A percentile compares a stretch with the other conserved stretches of the same genome.
phyloP scores from a whole-genome alignment of 2,888 invertebrate species.

The Spatulosminthurus flaviceps region DNA sequence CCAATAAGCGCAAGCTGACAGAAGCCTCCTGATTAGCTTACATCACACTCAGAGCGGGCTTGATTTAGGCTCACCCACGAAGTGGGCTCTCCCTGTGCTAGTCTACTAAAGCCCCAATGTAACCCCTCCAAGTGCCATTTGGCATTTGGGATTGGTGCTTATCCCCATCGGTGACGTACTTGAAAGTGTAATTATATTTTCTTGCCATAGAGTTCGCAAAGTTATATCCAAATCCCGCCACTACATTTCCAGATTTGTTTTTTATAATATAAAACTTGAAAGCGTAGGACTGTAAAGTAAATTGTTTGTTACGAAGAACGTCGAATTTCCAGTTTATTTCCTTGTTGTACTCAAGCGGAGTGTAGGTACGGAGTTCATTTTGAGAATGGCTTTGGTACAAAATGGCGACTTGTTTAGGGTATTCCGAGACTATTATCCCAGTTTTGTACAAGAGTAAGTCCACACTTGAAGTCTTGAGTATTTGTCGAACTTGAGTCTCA shows the following conservation, averaged over 20 bases:
- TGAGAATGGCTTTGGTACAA: too few species aligned
- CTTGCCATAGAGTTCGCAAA: constrained; percentile 52
- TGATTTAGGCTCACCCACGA: too few species aligned
- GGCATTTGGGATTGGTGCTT: background rate
- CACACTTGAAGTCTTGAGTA: background rate
- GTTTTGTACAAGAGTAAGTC: background rate
- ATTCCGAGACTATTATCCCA: background rate
- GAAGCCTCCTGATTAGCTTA: too few species aligned
- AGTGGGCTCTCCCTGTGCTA: too few species aligned
- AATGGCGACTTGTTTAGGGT: too few species aligned
- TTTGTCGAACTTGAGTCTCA: background rate
- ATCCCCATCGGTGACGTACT: background rate
- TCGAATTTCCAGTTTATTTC: too few species aligned
- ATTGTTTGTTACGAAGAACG: background rate
- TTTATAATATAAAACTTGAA: background rate
- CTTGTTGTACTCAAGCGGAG: too few species aligned
- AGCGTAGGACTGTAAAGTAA: background rate
- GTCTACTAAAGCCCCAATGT: background rate
- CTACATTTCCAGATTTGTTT: background rate
- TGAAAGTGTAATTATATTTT: background rate
- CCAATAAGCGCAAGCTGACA: too few species aligned
- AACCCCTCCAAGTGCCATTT: constrained; percentile 16
- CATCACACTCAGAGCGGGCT: too few species aligned
- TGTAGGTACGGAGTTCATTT: background rate
- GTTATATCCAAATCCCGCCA: background rate